phyloP scores from a whole-genome alignment of 1,140 invertebrate species.

The Solenopsis fugax region DNA sequence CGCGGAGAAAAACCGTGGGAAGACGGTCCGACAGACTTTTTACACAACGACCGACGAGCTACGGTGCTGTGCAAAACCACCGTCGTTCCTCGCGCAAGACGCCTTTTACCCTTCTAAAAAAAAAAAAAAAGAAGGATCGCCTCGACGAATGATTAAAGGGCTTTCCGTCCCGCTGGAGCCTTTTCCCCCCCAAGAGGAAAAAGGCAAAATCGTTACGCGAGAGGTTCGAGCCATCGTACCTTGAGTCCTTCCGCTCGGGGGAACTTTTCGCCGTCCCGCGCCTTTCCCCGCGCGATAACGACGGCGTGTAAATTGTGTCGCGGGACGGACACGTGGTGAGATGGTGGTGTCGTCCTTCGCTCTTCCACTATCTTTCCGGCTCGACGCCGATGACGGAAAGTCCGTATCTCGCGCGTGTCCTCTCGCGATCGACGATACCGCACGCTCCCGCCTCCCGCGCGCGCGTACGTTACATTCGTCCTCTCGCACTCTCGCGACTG shows the following conservation, averaged over 20 bases:
- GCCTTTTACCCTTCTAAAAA: not conserved
- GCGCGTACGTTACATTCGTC: not conserved
- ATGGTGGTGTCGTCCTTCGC: not conserved
- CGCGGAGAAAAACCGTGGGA: not conserved
- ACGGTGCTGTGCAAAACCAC: not conserved
- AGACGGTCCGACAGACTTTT: not conserved
- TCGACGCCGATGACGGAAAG: not conserved
- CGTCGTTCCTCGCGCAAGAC: not conserved
- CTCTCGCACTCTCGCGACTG: not conserved
- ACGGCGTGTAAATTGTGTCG: not conserved
- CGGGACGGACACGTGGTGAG: not conserved
- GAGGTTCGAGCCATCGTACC: not conserved
- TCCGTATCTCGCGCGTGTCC: not conserved
- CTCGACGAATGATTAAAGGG: constrained; percentile 6
- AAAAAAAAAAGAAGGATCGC: not conserved
- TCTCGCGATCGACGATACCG: not conserved
- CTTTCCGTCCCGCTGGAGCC: not conserved
- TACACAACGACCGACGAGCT: not conserved
- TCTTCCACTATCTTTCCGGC: not conserved
- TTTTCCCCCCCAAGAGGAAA: not conserved
- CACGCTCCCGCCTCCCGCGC: not conserved
- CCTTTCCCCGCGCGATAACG: not conserved
- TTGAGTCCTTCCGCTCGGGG: not conserved
- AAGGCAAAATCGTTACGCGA: not conserved
- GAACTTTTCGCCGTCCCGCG: constrained; percentile 7